phyloP scores from a whole-genome alignment of 2,113 vertebrate species.

The Lampris megalopsis region DNA sequence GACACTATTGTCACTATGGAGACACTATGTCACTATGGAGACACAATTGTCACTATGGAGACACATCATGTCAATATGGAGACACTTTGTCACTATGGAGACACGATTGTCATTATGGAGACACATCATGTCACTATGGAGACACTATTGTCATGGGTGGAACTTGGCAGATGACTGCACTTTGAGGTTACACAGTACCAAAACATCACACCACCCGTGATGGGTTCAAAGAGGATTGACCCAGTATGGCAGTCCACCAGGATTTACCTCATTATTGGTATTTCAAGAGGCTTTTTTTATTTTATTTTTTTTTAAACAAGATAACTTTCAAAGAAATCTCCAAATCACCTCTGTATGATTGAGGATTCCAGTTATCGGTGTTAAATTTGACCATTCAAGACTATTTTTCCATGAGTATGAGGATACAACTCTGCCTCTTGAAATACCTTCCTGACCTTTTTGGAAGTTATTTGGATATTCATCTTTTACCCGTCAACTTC shows the following conservation, averaged over 20 bases:
- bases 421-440: constrained; percentile 40
- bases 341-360: not conserved
- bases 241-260: constrained; percentile 20
- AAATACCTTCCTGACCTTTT: constrained; percentile 32
- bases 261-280: constrained; percentile 64
- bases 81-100: no score
- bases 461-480: constrained; percentile 29
- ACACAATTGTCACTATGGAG: no score
- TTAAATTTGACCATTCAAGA: not conserved
- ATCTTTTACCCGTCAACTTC: constrained; percentile 30
- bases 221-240: constrained; percentile 11
- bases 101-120: no score
- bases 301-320: not conserved
- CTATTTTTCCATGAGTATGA: not conserved
- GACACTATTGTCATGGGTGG: constrained; percentile 24
- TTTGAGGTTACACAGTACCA: constrained; percentile 56
- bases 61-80: no score
- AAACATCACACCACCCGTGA: constrained; percentile 55
- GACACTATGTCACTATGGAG: no score
- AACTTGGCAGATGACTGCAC: constrained; percentile 36
- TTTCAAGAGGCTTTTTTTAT: constrained; percentile 49
- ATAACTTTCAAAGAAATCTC: not conserved
- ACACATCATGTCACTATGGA: not conserved
- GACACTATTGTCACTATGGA: constrained; percentile 10
- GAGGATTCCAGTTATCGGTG: constrained; percentile 16